Base-by-base conservation (phyloP, 2,888 invertebrate genomes). In the Frankliniella intonsa region DNA sequence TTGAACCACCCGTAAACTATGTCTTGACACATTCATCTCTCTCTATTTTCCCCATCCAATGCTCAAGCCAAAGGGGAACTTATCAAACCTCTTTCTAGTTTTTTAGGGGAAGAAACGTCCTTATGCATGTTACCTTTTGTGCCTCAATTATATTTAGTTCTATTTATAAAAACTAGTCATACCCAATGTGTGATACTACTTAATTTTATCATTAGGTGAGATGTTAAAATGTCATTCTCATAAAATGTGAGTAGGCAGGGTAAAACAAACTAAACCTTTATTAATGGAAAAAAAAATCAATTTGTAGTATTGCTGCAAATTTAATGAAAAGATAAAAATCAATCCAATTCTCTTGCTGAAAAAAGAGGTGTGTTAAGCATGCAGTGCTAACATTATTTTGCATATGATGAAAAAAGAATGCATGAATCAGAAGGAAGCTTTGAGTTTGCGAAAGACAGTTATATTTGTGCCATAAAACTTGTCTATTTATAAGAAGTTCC, bases 101-200 rank as follows among this genome's bases (percentile, higher is more conserved):
- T 12, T 12, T 22, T 76, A 76, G 69, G 25, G 22, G 25, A 76
- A 76, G 22, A 76, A 12, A 76, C 69, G 69, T 76, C 69, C 69
- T 76, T 25, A 22, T 22, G 25, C 25, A 22, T 76, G 69, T 76
- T 25, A 76, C 69, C 69, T 76, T 25, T 76, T 76, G 69, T 76
- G 69, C 69, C 69, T 76, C 69, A 10, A 76, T 76, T 22, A 55
- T 25, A 12, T 76, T 76, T 76, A 76, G 69, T 76, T 76, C 25
- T 76, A 22, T 76, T n/a, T 8, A 55, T 55, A 55, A 5, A 55
- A 14, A 22, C 69, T 76, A 76, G 69, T 25, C 55, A 76, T 22
- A 76, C 12, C 12, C 5, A 76, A 76, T 76, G 69, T 76, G 69
- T 76, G 69, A 76, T 76, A 76, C 12, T 76, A 76, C 12, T 76